Evolutionary conservation across 2,113 vertebrate genomes (phyloP), one percentile per base, ranked within the genome.

Genomic region (Phrynocephalus versicolor): DNA sequence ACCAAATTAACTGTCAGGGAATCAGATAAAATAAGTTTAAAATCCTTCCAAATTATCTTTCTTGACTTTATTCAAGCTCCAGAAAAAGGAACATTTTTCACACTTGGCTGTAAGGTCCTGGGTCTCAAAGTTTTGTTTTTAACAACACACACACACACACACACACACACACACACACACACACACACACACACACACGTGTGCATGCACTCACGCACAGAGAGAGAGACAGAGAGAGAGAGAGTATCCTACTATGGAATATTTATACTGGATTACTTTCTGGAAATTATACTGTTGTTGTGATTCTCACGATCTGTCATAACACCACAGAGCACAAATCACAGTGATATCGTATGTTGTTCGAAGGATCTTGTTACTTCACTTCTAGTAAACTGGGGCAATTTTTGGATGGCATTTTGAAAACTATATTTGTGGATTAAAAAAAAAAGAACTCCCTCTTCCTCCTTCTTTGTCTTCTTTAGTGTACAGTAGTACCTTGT

Each of bases 1-100:
- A 97, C 95, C 95, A 97, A 96, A 96, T 97, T 96, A 97, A 97
- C 95, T 97, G 95, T 96, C 95, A 95, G 90, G 90, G 85, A 94
- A 92, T 94, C 93, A 96, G 96, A 97, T 96, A 97, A 96, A 97
- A 95, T 95, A 95, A 97, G 94, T 95, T 95, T 92, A 94, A 95
- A 96, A 96, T 95, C 93, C 92, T 93, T 95, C 93, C 94, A 95
- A 96, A 96, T 96, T 95, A 94, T 95, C 95, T 81, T 94, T 95
- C 89, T 95, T 95, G 94, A 94, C 94, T 96, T 96, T 93, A 51
- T 51, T 90, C 93, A 75, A 83, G 88, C 62, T 92, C 25, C 16
- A 69, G 45, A 84, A 93, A 89, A 92, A 93, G 90, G 93, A 87
- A 95, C 92, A 30, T 67, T 95, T 95, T 91, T 90, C 87, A 90